These are phyloP conservation scores for Peucedramus taeniatus DNA, from an alignment of 2,113 vertebrate genomes.

Conservation along the genomic window DNA sequence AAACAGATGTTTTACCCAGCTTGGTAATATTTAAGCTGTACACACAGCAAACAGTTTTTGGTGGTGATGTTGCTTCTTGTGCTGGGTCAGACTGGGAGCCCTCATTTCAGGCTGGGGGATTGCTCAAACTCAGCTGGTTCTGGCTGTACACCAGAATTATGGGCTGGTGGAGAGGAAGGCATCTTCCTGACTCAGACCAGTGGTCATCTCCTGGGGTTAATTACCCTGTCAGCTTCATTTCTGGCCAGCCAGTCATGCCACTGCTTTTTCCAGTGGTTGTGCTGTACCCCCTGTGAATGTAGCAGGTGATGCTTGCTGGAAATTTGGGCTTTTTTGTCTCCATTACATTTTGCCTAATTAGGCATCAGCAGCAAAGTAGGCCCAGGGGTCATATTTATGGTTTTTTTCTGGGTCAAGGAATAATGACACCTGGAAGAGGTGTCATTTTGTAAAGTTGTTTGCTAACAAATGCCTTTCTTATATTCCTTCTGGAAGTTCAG, in stretches of 20 bases:
- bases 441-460: not conserved
- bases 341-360: not conserved
- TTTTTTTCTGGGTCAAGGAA: not conserved
- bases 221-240: accelerated
- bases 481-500: not conserved
- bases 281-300: not conserved
- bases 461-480: not conserved
- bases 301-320: not conserved
- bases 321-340: not conserved
- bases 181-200: not conserved
- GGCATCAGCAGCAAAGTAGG: not conserved
- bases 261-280: not conserved
- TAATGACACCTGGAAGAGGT: not conserved
- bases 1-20: not conserved
- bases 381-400: not conserved
- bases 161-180: not conserved
- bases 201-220: not conserved
- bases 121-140: not conserved
- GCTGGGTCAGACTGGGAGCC: not conserved
- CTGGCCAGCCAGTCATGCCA: not conserved
- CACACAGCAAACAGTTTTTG: not conserved
- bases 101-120: not conserved
- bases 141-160: not conserved
- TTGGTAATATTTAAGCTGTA: not conserved
- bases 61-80: not conserved